Base-by-base conservation (phyloP, 2,888 invertebrate species). In the Linhomoeus sp. region DNA sequence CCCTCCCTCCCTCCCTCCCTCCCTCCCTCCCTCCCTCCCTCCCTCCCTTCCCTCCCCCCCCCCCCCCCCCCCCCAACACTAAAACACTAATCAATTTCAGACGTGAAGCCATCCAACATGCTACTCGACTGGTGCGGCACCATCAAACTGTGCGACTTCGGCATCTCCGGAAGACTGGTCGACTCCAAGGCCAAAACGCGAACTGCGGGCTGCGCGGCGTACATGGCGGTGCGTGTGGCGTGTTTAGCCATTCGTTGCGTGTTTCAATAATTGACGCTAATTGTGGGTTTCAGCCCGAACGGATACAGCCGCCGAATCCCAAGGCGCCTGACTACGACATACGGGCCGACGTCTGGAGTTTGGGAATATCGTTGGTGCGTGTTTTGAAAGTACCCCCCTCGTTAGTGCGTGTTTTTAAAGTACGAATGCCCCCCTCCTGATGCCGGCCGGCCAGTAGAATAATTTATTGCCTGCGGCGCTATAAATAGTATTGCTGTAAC, bases 71-170 rank as follows among this genome's bases (percentile, higher is more conserved):
- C n/a, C n/a, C n/a, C n/a, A n/a, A n/a, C n/a, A n/a, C n/a, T n/a
- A n/a, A n/a, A n/a, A n/a, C n/a, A n/a, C n/a, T n/a, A n/a, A n/a
- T n/a, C n/a, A n/a, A n/a, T n/a, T n/a, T 5, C 29, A 68, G 92
- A 94, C 72, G 87, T 94, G 46, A 94, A 94, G 68, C 97, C 97
- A 43, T 92, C 92, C 59, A 99, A 97, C 72, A 97, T 99, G 58
- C 73, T 97, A 53, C 74, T 97, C 56, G 92, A 94, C 69, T 81
- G 84, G 68, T 78, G 78, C 63, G 94, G 94, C 22, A 82, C 82
- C 60, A 84, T 97, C 12, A 97, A 99, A 70, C 73, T 97, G 35
- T 99, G 97, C 72, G 97, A 99, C 76, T 97, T 97, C 73, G 97
- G 97, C 55, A 97, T 97, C 67, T 92, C 92, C 66, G 97, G 94